Evolutionary conservation across 2,113 vertebrate genomes (phyloP).

Genomic region (Cnemophilus loriae): DNA sequence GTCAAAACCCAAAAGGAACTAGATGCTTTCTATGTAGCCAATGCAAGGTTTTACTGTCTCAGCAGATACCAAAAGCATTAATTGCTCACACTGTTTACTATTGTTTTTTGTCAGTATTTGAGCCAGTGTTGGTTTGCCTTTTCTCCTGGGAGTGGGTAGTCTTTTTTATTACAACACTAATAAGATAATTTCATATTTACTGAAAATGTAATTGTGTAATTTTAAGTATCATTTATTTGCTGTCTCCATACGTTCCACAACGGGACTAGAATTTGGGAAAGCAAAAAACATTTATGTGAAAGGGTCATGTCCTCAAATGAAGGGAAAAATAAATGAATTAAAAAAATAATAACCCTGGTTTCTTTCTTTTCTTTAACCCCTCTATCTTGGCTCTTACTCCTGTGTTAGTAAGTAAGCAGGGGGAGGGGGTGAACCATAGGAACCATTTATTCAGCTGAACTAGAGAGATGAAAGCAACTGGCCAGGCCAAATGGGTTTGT

Average conservation of each 20-base stretch:
- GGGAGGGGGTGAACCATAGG: neutral
- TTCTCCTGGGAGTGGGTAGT: neutral
- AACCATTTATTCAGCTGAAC: constrained; percentile 65
- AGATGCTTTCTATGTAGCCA: neutral
- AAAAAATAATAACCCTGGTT: neutral
- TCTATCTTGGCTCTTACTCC: neutral
- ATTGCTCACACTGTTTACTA: neutral
- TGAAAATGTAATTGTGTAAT: constrained; percentile 43
- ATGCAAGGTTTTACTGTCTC: neutral
- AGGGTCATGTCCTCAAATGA: constrained; percentile 21
- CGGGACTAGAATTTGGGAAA: neutral
- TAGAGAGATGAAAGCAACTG: constrained; percentile 62
- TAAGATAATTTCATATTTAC: constrained; percentile 49
- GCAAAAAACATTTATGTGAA: neutral
- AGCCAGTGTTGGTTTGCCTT: constrained; percentile 25
- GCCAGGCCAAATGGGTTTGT: constrained; percentile 66
- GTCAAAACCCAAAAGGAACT: neutral
- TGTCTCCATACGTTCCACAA: constrained; percentile 53
- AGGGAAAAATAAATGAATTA: neutral
- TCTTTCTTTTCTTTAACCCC: neutral
- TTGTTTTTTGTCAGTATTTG: constrained; percentile 42
- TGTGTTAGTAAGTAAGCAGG: constrained; percentile 36
- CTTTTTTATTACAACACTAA: constrained; percentile 51
- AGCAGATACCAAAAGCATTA: constrained; percentile 38
- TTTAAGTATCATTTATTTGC: constrained; percentile 37